phyloP scores from a whole-genome alignment of 1,140 invertebrate genomes.

The Homarus americanus region DNA sequence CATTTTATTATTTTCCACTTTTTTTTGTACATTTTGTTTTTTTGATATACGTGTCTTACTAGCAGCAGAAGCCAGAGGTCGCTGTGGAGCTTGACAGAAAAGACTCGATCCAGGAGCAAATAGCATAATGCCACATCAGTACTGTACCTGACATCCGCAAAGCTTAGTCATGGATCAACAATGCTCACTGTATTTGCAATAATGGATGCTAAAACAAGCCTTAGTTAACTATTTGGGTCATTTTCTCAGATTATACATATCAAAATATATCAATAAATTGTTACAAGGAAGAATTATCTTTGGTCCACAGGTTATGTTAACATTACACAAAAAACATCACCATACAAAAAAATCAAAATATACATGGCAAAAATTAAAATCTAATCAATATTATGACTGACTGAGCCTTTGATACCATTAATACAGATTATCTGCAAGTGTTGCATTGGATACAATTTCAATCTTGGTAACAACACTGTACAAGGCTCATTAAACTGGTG shows the following conservation, averaged over 20 bases:
- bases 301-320: constrained; percentile 8
- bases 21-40: constrained; percentile 45
- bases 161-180: background rate
- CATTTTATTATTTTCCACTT: constrained; percentile 45
- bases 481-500: constrained; percentile 2
- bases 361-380: background rate
- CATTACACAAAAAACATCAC: background rate
- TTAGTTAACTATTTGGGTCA: background rate
- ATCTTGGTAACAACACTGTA: constrained; percentile 7
- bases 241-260: background rate
- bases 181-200: background rate
- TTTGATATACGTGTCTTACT: constrained; percentile 50
- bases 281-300: constrained; percentile 5
- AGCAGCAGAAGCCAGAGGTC: constrained; percentile 41
- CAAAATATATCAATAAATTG: background rate
- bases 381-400: background rate
- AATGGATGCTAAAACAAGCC: background rate
- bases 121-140: background rate
- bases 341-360: background rate
- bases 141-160: background rate
- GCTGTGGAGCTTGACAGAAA: constrained; percentile 27
- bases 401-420: background rate
- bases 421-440: background rate
- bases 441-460: background rate
- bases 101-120: constrained; percentile 32